phyloP scores from a whole-genome alignment of 1,140 invertebrate species.

The Argopecten irradians region DNA sequence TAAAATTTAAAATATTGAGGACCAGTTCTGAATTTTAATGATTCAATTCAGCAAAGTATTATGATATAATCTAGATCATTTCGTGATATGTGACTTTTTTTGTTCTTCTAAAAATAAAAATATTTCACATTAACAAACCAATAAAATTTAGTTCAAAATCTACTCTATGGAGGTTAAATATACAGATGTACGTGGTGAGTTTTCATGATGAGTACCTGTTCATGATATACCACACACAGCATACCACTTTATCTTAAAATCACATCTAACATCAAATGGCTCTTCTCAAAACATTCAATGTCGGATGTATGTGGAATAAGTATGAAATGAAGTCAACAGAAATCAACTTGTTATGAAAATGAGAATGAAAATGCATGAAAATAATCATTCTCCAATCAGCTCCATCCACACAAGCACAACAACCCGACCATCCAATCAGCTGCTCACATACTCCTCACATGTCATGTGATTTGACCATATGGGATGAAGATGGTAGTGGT shows the following conservation, averaged over 20 bases:
- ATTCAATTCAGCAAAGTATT: not conserved
- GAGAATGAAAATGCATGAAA: conserved; percentile 2
- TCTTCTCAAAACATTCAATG: not conserved
- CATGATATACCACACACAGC: not conserved
- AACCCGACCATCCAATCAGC: not conserved
- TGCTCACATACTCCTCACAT: not conserved
- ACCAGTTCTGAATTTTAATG: not conserved
- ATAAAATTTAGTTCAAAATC: not conserved
- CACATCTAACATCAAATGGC: not conserved
- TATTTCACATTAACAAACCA: not conserved
- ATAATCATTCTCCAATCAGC: not conserved
- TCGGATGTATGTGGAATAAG: not conserved
- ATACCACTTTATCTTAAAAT: not conserved
- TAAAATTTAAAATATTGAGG: no score
- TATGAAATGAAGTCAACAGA: not conserved
- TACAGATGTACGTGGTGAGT: not conserved
- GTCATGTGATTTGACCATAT: conserved; percentile 15
- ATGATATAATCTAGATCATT: not conserved
- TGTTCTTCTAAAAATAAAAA: not conserved
- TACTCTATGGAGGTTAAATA: not conserved
- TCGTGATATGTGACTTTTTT: not conserved
- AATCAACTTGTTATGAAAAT: conserved; percentile 9
- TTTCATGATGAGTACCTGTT: not conserved
- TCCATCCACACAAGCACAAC: not conserved
- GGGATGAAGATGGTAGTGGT: conserved; percentile 4